Base-by-base conservation (phyloP, 2,797 vertebrate genomes). In the Poeciliopsis paucimaculata region DNA sequence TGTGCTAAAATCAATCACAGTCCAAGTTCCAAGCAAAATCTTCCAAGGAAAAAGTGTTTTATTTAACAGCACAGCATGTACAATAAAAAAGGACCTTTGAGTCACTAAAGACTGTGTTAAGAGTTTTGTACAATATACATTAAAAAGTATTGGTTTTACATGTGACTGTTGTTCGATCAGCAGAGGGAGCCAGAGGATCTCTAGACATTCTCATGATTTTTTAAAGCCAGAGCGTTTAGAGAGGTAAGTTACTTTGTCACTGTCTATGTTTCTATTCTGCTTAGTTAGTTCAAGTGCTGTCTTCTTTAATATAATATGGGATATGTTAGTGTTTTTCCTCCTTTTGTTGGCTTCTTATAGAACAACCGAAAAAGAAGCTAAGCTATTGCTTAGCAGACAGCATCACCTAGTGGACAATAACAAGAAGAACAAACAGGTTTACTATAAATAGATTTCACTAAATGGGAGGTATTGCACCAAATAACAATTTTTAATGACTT, bases 131-230 rank as follows among this genome's bases (percentile, higher is more conserved):
- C 18, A 13, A 55, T 46, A 5, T 45, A 47, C 4, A 41, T 34
- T 0, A 16, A 23, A 51, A 51, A 51, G 20, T 36, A 1, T 46
- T 41, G 4, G 39, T 70, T 74, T 47, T 18, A 18, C 36, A 49
- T 15, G 4, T 11, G 23, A 4, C 46, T 60, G 26, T 5, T 41
- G 66, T 71, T 64, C 1, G 18, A 51, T 39, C 91, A 87, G 73
- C 79, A 89, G 91, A 86, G 87, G 87, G 87, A 77, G 88, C 0
- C 53, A 89, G 49, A 90, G 85, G 3, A 53, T 72, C 66, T 74
- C 16, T 0, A 3, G 15, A 74, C 5, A 45, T 1, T 1, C 20
- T 16, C 20, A 31, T 36, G 28, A 12, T 55, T 45, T 77, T 77
- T 46, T 68, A 82, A 76, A 86, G 28, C 85, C 77, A 78, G 77